A percentile compares a stretch with the other conserved stretches of the same genome.
These are phyloP conservation scores for Parambassis ranga DNA, from an alignment of 2,797 vertebrate genomes.

Conservation along the genomic window DNA sequence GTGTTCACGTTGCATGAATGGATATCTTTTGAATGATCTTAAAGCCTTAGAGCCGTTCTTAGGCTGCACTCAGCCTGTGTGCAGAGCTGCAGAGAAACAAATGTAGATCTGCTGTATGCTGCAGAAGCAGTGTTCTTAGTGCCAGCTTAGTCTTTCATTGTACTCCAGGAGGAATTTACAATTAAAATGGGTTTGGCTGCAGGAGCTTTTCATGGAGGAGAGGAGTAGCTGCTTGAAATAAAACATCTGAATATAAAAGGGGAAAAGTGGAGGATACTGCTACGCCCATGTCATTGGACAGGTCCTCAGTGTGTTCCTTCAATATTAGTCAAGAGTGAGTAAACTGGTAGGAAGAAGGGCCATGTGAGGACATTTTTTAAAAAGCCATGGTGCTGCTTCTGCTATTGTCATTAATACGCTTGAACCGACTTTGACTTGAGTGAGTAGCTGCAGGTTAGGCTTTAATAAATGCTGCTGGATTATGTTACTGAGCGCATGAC, in stretches of 20 bases:
- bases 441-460: constrained; percentile 58
- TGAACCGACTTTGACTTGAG: constrained; percentile 37
- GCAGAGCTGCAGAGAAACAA: constrained; percentile 21
- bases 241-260: not conserved
- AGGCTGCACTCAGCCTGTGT: constrained; percentile 22
- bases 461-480: constrained; percentile 62
- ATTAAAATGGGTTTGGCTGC: constrained; percentile 10
- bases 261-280: constrained; percentile 10
- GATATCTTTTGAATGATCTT: constrained; percentile 51
- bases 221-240: constrained; percentile 8
- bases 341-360: constrained; percentile 12
- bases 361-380: constrained; percentile 29
- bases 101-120: constrained; percentile 10
- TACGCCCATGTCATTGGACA: constrained; percentile 16
- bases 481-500: constrained; percentile 19
- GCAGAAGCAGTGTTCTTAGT: constrained; percentile 18
- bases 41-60: constrained; percentile 41
- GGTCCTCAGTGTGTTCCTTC: constrained; percentile 9
- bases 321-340: constrained; percentile 15
- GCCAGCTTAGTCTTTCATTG: constrained; percentile 17
- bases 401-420: constrained; percentile 50
- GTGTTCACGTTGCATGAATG: constrained; percentile 27
- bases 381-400: constrained; percentile 22
- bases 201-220: not conserved
- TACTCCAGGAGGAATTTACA: constrained; percentile 27